These are phyloP conservation scores for Hydrocynus forskahlii DNA, from an alignment of 2,797 vertebrate species.

Conservation along the genomic window DNA sequence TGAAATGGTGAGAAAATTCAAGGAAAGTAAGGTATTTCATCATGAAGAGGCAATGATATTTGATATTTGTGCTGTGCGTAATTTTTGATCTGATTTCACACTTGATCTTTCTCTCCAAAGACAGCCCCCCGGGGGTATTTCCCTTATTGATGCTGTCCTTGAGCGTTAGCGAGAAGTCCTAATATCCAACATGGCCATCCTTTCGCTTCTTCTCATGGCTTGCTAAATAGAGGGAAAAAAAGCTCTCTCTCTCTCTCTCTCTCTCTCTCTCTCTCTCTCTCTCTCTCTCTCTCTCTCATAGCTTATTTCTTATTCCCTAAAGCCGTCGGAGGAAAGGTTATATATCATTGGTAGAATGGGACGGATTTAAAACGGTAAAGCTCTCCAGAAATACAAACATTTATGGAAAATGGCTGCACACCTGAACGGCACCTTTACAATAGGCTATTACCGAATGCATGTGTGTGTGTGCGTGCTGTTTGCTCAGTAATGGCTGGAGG, in stretches of 20 bases:
- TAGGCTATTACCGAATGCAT: constrained; percentile 52
- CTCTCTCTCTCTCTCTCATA: constrained; percentile 34
- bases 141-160: constrained; percentile 55
- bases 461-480: constrained; percentile 40
- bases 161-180: constrained; percentile 43
- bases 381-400: constrained; percentile 68
- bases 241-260: too few relatives aligned
- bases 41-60: constrained; percentile 41
- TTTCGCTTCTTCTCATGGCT: constrained; percentile 29
- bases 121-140: constrained; percentile 20
- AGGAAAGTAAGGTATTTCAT: constrained; percentile 45
- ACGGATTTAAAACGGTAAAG: constrained; percentile 70
- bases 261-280: too few relatives aligned
- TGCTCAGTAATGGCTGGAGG: constrained; percentile 43
- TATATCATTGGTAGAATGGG: constrained; percentile 64
- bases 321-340: constrained; percentile 64
- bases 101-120: constrained; percentile 44
- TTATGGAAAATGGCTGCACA: constrained; percentile 57
- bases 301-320: constrained; percentile 47
- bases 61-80: constrained; percentile 49
- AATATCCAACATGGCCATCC: constrained; percentile 45
- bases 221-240: constrained; percentile 44
- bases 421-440: constrained; percentile 47
- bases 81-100: constrained; percentile 52
- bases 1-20: constrained; percentile 51